phyloP scores from a whole-genome alignment of 2,888 invertebrate species.

The Synanthedon tipuliformis region DNA sequence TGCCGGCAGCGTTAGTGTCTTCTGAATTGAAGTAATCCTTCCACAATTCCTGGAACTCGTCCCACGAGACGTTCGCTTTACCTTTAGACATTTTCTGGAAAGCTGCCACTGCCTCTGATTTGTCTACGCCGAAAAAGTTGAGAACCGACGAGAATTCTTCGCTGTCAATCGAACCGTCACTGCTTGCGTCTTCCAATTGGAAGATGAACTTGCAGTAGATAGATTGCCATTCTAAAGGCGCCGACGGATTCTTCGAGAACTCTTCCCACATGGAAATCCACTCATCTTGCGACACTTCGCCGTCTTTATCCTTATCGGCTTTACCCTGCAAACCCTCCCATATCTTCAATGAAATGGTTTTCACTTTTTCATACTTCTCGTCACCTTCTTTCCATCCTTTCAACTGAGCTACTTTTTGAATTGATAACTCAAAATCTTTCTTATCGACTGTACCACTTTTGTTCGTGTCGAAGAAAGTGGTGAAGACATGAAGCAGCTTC shows the following conservation, averaged over 20 bases:
- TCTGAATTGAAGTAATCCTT: slow-evolving; percentile 87
- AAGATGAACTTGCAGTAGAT: slow-evolving; percentile 90
- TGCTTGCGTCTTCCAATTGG: slow-evolving; percentile 86
- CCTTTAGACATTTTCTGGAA: slow-evolving; percentile 85
- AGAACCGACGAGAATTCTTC: slow-evolving; percentile 86
- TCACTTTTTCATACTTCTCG: slow-evolving; percentile 78
- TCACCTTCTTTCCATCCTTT: slow-evolving; percentile 82
- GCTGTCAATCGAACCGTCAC: slow-evolving; percentile 80
- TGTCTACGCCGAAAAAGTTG: slow-evolving; percentile 80
- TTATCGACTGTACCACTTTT: slow-evolving; percentile 88
- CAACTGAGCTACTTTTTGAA: slow-evolving; percentile 83
- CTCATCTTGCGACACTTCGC: slow-evolving; percentile 86
- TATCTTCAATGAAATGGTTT: slow-evolving; percentile 79
- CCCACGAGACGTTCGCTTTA: slow-evolving; percentile 76
- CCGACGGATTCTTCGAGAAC: slow-evolving; percentile 78
- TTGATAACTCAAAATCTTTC: slow-evolving; percentile 87
- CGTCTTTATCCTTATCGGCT: slow-evolving; percentile 88
- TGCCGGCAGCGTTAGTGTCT: slow-evolving; percentile 81
- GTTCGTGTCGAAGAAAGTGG: slow-evolving; percentile 89
- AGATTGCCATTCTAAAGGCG: slow-evolving; percentile 84
- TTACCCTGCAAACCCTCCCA: slow-evolving; percentile 85
- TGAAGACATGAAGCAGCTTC: slow-evolving; percentile 88
- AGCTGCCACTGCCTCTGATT: slow-evolving; percentile 79
- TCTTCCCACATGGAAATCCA: slow-evolving; percentile 91
- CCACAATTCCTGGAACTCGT: slow-evolving; percentile 84